These are phyloP conservation scores for Cynopterus sphinx DNA, from an alignment of 2,797 vertebrate species.

Conservation along the genomic window DNA sequence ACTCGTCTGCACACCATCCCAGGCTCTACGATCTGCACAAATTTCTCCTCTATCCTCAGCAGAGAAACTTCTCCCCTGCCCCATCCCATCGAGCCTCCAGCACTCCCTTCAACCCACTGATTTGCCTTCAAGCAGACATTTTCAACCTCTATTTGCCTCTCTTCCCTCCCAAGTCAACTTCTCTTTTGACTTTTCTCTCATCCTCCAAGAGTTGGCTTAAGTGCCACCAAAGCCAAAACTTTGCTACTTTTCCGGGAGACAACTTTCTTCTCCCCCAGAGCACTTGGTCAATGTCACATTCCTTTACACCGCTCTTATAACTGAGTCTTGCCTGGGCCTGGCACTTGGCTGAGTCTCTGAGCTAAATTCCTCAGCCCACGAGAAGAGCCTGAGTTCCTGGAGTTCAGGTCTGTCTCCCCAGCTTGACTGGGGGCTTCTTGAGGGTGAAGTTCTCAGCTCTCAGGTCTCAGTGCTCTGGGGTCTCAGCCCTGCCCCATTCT, in stretches of 20 bases:
- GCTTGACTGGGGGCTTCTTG: not conserved
- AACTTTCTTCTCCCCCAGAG: not conserved
- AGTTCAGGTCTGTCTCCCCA: not conserved
- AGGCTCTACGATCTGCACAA: not conserved
- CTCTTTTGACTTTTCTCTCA: not conserved
- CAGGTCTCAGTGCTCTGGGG: not conserved
- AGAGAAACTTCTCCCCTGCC: not conserved
- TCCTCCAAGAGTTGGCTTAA: not conserved
- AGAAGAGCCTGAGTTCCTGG: not conserved
- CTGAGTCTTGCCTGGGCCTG: not conserved
- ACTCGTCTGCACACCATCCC: accelerated
- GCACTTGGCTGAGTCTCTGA: not conserved
- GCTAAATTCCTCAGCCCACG: not conserved
- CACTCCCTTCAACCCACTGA: accelerated
- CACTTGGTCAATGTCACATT: not conserved
- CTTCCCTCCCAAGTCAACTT: not conserved
- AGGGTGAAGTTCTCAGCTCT: not conserved
- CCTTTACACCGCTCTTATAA: not conserved
- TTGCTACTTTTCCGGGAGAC: not conserved
- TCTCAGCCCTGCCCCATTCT: not conserved
- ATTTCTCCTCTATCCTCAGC: not conserved
- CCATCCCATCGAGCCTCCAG: too few species aligned
- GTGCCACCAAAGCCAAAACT: not conserved
- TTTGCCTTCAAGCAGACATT: not conserved
- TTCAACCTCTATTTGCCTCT: not conserved